A percentile compares a stretch with the other conserved stretches of the same genome.
phyloP scores from a whole-genome alignment of 2,113 vertebrate species.

The Tachycineta bicolor region DNA sequence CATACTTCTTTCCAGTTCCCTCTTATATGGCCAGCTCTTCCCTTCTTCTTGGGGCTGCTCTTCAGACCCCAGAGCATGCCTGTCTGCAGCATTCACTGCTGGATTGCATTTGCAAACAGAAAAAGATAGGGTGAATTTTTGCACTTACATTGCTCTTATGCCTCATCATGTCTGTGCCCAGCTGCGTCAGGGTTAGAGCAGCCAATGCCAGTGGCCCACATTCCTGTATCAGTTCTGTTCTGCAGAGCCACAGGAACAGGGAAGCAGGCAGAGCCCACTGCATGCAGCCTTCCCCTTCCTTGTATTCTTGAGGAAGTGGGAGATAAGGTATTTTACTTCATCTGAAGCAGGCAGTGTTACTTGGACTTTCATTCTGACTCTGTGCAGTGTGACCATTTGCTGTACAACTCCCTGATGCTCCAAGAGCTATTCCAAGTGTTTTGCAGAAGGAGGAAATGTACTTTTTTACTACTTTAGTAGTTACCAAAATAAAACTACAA shows the following conservation, averaged over 20 bases:
- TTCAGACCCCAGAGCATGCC: neutral
- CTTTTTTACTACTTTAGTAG: neutral
- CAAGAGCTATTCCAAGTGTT: neutral
- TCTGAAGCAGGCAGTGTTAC: neutral
- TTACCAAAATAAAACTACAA: slow-evolving; percentile 31
- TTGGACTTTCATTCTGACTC: neutral
- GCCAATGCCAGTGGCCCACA: neutral
- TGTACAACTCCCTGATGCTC: neutral
- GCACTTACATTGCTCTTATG: neutral
- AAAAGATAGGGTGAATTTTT: neutral
- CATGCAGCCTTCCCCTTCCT: neutral
- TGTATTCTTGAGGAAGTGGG: neutral
- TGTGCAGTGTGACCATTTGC: neutral
- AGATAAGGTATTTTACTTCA: neutral
- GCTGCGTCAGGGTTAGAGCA: neutral
- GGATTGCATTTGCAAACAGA: neutral
- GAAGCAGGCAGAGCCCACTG: neutral
- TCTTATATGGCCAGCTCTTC: neutral
- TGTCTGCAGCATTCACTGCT: neutral
- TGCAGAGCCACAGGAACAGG: neutral
- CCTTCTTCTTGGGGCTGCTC: neutral
- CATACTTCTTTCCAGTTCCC: neutral
- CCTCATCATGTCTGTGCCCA: accelerated
- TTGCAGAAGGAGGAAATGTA: neutral
- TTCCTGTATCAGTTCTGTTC: neutral